Percentiles rank a stretch among this genome's conserved stretches.
phyloP scores from a whole-genome alignment of 2,888 invertebrate genomes.

The Drosophila kambysellisi region DNA sequence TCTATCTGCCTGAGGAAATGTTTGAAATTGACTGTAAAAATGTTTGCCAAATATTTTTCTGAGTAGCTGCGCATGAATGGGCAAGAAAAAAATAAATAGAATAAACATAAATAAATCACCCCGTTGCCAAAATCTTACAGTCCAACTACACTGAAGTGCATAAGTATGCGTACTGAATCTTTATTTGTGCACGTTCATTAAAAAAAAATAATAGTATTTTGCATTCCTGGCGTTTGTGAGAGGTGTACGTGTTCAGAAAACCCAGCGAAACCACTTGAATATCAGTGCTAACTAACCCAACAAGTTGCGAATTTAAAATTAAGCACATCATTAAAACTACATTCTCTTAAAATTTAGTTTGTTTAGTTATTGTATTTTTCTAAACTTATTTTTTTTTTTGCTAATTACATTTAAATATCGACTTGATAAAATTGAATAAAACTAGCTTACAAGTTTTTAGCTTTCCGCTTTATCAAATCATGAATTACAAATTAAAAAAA shows the following conservation, averaged over 20 bases:
- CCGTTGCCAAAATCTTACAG: conserved; percentile 13
- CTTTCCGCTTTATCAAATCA: background rate
- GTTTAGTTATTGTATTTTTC: background rate
- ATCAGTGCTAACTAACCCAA: background rate
- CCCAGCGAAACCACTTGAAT: conserved; percentile 12
- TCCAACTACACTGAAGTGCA: conserved; percentile 4
- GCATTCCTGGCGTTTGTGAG: conserved; percentile 14
- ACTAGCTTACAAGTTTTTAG: background rate
- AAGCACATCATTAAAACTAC: background rate
- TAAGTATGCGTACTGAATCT: conserved; percentile 5
- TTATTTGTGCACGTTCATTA: conserved; percentile 13
- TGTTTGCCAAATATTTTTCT: conserved; percentile 66
- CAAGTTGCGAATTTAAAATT: background rate
- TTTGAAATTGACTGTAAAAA: conserved; percentile 39
- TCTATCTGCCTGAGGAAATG: background rate
- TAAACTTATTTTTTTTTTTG: background rate
- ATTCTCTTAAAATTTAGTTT: no score
- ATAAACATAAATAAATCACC: background rate
- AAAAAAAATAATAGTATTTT: conserved; percentile 9
- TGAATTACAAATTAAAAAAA: background rate
- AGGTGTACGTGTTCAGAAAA: conserved; percentile 30
- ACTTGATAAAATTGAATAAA: background rate
- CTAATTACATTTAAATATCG: background rate
- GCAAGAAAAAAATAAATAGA: background rate
- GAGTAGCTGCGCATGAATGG: background rate